Evolutionary conservation across 92 coral and sea anemone genomes (phyloP).

Genomic region (Actinostola sp.): DNA sequence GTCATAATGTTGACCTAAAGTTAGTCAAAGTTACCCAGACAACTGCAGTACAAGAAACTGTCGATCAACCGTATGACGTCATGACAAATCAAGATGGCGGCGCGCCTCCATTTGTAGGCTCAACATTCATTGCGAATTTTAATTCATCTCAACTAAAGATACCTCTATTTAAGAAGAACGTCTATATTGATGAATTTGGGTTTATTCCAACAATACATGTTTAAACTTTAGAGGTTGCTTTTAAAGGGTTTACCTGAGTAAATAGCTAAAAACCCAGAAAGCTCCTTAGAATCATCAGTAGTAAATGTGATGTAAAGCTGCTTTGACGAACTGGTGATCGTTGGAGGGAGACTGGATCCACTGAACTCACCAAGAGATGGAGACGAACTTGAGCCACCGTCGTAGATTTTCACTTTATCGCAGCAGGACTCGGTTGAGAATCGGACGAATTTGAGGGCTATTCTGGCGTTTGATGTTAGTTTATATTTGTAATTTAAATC

Average conservation of each 20-base stretch:
- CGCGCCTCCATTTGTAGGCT: too few relatives aligned
- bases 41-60: too few relatives aligned
- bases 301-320: constrained; percentile 21
- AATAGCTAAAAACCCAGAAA: constrained; percentile 9
- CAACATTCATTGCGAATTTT: too few relatives aligned
- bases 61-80: too few relatives aligned
- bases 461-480: constrained; percentile 30
- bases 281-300: constrained; percentile 16
- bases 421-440: constrained; percentile 30
- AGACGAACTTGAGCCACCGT: constrained; percentile 22
- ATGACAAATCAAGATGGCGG: too few relatives aligned
- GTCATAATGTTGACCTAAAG: too few relatives aligned
- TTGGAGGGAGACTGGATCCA: constrained; percentile 27
- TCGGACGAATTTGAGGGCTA: constrained; percentile 10
- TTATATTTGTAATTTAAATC: constrained; percentile 2
- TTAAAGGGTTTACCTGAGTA: constrained; percentile 27
- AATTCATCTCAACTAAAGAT: too few relatives aligned
- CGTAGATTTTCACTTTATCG: constrained; percentile 37
- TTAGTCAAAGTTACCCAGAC: too few relatives aligned
- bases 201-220: too few relatives aligned
- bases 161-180: too few relatives aligned
- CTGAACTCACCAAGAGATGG: constrained; percentile 27
- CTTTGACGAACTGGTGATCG: constrained; percentile 29
- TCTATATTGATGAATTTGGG: too few relatives aligned
- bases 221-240: too few relatives aligned